These are phyloP conservation scores for Lithophane socia DNA, from an alignment of 2,888 invertebrate genomes.

Conservation along the genomic window DNA sequence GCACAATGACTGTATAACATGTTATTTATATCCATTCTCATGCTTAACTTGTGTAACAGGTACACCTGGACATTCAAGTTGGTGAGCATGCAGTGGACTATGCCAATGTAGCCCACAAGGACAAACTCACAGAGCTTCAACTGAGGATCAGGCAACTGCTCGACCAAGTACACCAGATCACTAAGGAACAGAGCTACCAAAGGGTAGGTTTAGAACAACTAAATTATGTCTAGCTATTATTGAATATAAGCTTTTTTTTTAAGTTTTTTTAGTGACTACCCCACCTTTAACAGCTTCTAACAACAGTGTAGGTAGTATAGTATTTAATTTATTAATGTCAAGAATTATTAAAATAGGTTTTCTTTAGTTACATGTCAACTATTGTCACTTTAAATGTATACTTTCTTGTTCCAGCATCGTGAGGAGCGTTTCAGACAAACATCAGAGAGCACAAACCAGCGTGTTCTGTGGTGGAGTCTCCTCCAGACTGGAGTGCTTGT, in stretches of 20 bases:
- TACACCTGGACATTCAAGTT: conserved; percentile 99
- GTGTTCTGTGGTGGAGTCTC: conserved; percentile 99
- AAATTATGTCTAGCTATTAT: neutral
- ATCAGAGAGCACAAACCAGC: conserved; percentile 98
- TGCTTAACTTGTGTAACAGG: conserved; percentile 84
- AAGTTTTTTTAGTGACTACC: neutral
- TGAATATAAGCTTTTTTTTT: neutral
- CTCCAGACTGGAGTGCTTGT: conserved; percentile 97
- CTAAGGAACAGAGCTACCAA: conserved; percentile 99
- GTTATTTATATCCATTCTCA: neutral
- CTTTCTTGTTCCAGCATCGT: conserved; percentile 93
- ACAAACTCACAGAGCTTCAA: conserved; percentile 98
- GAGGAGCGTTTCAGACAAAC: conserved; percentile 99
- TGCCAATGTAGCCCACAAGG: conserved; percentile 98
- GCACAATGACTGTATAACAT: neutral
- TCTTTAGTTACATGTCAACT: neutral
- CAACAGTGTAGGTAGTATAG: too few relatives aligned
- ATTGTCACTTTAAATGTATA: neutral
- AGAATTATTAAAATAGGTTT: neutral
- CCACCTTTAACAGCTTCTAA: neutral
- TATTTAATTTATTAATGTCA: neutral
- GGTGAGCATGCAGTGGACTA: conserved; percentile 99
- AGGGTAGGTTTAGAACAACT: conserved; percentile 91
- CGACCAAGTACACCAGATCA: conserved; percentile 99
- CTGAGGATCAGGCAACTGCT: conserved; percentile 98